phyloP scores from a whole-genome alignment of 2,113 vertebrate species.

The Sander lucioperca region DNA sequence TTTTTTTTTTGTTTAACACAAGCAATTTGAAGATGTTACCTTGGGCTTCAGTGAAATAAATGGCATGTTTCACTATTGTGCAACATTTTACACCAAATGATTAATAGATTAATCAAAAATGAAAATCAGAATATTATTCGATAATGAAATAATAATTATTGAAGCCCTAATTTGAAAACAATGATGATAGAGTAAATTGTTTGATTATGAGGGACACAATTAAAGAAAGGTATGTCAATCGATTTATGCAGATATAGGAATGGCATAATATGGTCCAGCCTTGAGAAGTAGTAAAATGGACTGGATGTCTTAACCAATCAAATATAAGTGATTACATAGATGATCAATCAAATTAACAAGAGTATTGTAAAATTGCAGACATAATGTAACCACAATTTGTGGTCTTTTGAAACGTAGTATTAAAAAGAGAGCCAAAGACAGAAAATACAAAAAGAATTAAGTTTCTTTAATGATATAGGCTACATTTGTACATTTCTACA shows the following conservation, averaged over 20 bases:
- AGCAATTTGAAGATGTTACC: neutral
- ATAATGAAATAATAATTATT: neutral
- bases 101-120: neutral
- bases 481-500: conserved; percentile 86
- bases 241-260: neutral
- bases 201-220: neutral
- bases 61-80: neutral
- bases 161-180: neutral
- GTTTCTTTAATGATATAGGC: conserved; percentile 82
- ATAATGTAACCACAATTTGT: neutral
- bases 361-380: neutral
- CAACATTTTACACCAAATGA: neutral
- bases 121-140: neutral
- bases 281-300: neutral
- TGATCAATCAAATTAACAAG: neutral
- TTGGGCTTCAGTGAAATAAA: neutral
- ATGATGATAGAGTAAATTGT: neutral
- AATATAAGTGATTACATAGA: neutral
- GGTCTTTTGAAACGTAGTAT: neutral
- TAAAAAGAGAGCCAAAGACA: conserved; percentile 2
- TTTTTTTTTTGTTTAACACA: too few relatives aligned
- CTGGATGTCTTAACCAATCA: neutral
- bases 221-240: neutral
- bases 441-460: conserved; percentile 72
- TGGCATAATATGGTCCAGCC: neutral